A percentile compares a stretch with the other conserved stretches of the same genome.
Evolutionary conservation across 2,797 vertebrate genomes (phyloP).

Genomic region (Melanotaenia nigrans): DNA sequence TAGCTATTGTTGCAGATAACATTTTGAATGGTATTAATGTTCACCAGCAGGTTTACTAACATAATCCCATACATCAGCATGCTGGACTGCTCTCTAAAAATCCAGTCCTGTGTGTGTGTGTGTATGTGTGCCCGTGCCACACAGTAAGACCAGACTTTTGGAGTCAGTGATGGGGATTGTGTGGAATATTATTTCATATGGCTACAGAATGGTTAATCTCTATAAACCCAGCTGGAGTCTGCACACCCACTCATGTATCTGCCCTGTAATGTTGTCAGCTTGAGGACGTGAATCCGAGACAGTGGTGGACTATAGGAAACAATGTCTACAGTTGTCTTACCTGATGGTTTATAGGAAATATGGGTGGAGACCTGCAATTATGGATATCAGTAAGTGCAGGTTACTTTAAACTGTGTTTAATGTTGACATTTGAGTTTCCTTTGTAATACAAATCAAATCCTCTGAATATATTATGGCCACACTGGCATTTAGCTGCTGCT

Average conservation of each 20-base stretch:
- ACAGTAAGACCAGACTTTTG: slow-evolving; percentile 63
- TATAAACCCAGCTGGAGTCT: slow-evolving; percentile 57
- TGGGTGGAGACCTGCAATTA: slow-evolving; percentile 37
- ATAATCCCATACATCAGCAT: slow-evolving; percentile 35
- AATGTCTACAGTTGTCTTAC: slow-evolving; percentile 31
- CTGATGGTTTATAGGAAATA: slow-evolving; percentile 28
- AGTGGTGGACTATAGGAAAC: slow-evolving; percentile 18
- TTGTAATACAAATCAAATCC: slow-evolving; percentile 4
- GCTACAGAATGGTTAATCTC: slow-evolving; percentile 71
- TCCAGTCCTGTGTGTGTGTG: slow-evolving; percentile 1
- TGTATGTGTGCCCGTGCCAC: slow-evolving; percentile 31
- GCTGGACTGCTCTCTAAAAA: not conserved
- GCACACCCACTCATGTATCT: slow-evolving; percentile 47
- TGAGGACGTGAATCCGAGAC: slow-evolving; percentile 16
- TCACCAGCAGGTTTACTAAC: not conserved
- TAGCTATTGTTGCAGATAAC: not conserved
- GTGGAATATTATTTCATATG: slow-evolving; percentile 68
- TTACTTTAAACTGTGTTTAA: slow-evolving; percentile 20
- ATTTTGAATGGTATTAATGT: not conserved
- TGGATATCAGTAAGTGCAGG: slow-evolving; percentile 40
- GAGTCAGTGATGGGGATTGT: slow-evolving; percentile 69
- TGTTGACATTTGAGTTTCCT: slow-evolving; percentile 34
- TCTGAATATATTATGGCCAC: slow-evolving; percentile 8
- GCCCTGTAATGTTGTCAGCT: slow-evolving; percentile 32
- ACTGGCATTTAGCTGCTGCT: slow-evolving; percentile 29